Base-by-base conservation (phyloP, 2,113 vertebrate genomes). In the Cottus gobio region DNA sequence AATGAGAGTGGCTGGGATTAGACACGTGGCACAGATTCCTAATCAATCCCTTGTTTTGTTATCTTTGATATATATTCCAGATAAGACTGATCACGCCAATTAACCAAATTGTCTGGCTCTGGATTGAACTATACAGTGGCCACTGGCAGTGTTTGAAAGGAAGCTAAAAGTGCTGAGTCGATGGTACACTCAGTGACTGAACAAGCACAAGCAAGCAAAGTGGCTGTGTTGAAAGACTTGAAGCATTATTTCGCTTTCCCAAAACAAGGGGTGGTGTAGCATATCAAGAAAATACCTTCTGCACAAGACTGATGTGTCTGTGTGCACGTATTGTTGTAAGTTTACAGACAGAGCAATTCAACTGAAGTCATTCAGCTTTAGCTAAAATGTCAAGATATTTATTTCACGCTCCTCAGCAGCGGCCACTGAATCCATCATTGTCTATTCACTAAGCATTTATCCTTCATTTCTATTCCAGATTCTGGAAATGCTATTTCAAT, bases 31-130 rank as follows among this genome's bases (percentile, higher is more conserved):
- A 68, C 50, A 30, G 10, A 68, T 76, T 81, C 65, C 54, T 34
- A 74, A 89, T 89, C 80, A 87, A 83, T 87, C 70, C 58, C 39
- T 82, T 76, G 77, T 83, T 90, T 77, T 88, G 78, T 86, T 84
- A 80, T 87, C 78, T 72, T 79, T 88, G 85, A 90, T 89, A 87
- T 82, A 87, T 80, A 87, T 88, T 85, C 72, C 70, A 73, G 84
- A 91, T 85, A 92, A 93, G 87, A 90, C 89, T 84, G 88, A 94
- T 93, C 79, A 87, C 58, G 83, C 79, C 75, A 93, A 92, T 95
- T 92, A 91, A 92, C 60, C 74, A 88, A 89, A 91, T 90, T 80
- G 89, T 86, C 71, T 89, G 87, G 88, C 80, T 71, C 60, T 63
- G 82, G 39, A 75, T 61, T 72, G 44, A 9, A 15, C 63, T 84